Base-by-base conservation (phyloP, 2,113 vertebrate genomes). In the Penelope pileata region DNA sequence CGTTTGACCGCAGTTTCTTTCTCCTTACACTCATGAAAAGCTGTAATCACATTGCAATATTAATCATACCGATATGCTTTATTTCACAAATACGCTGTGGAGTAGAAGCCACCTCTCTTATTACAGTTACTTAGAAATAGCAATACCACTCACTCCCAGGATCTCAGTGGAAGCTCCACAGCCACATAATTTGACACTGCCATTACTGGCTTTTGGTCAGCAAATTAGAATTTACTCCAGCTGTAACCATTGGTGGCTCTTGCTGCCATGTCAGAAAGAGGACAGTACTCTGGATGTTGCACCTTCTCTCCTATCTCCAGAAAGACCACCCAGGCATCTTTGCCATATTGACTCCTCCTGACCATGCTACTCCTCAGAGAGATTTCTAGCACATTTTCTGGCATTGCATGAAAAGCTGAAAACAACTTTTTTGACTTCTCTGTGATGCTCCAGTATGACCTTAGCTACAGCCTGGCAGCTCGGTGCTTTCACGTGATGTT, bases 341-440 rank as follows among this genome's bases (percentile, higher is more conserved):
- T 62, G 11, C 60, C 54, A 21, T 26, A 40, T 53, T 70, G 4
- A 40, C 29, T 58, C 3, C 2, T 67, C 40, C 21, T 1, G 0
- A 26, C 36, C 48, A 53, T 0, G 0, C 51, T 64, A 42, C 34
- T 63, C n/a, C 36, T 54, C 38, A 12, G 9, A 26, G 13, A 26
- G 48, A 51, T 40, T 40, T 45, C 42, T 36, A 34, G 23, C 1
- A 0, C 8, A 15, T 42, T 79, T 86, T 56, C 83, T 43, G 50
- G 54, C 34, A 69, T 2, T 19, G 45, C 11, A 45, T 16, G 26
- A 79, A 54, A 62, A 75, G 32, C 29, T 34, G 29, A 54, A 30
- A 88, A 81, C 51, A 56, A 14, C 24, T 91, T 40, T 23, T 47
- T 62, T 47, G 51, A 54, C 26, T 36, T 86, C 34, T 67, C 40